Conservation (phyloP, 2,888 invertebrate species). For the Cheilosia vernalis region DNA sequence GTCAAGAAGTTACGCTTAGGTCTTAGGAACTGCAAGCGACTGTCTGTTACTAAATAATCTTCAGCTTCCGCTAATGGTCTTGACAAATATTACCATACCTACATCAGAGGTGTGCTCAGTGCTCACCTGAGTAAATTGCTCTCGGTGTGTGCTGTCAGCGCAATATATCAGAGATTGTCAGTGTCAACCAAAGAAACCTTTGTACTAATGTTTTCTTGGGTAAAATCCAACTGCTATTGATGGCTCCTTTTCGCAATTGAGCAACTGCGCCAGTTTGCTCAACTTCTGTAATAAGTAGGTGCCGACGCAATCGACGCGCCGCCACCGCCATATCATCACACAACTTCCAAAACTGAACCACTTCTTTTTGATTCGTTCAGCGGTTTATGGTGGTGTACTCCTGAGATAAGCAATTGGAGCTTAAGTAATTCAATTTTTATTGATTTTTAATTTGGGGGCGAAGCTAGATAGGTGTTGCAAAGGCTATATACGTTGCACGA, state of each 20-base stretch:
- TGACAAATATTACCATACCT: constrained; percentile 16
- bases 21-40: constrained; percentile 22
- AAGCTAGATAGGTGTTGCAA: constrained; percentile 31
- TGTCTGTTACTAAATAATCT: constrained; percentile 36
- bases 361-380: background rate
- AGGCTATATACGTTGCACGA: background rate
- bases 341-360: constrained; percentile 11
- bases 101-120: background rate
- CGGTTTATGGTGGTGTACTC: background rate
- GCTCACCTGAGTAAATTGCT: constrained; percentile 2
- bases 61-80: constrained; percentile 49
- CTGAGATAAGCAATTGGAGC: constrained; percentile 34
- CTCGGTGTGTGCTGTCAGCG: background rate
- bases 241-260: constrained; percentile 39
- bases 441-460: constrained; percentile 52
- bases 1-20: constrained; percentile 40
- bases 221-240: constrained; percentile 7
- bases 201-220: constrained; percentile 12
- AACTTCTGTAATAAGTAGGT: constrained; percentile 24
- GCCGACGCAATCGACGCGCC: background rate
- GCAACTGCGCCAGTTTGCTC: constrained; percentile 27
- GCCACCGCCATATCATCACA: background rate
- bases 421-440: constrained; percentile 46
- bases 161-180: background rate
- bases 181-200: background rate